A percentile compares a stretch with the other conserved stretches of the same genome.
These are phyloP conservation scores for Leptinotarsa undecemlineata DNA, from an alignment of 1,140 invertebrate genomes.

Conservation along the genomic window DNA sequence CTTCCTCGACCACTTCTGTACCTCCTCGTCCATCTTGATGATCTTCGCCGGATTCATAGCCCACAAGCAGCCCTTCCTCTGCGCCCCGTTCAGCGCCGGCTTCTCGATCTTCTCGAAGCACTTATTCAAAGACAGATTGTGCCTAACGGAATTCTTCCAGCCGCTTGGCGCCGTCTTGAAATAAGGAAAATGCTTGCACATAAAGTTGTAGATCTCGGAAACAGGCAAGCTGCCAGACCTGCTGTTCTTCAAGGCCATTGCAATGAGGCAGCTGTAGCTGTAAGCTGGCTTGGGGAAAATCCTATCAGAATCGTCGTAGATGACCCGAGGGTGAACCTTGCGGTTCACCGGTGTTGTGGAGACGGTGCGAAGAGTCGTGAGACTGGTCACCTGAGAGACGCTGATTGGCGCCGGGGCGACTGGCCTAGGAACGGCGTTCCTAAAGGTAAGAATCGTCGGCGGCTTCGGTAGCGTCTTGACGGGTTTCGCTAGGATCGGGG, in stretches of 20 bases:
- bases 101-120: conserved; percentile 98
- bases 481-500: conserved; percentile 48
- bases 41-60: conserved; percentile 94
- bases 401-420: conserved; percentile 41
- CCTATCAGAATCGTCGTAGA: conserved; percentile 62
- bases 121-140: conserved; percentile 95
- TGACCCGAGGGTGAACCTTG: conserved; percentile 58
- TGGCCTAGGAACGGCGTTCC: conserved; percentile 42
- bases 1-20: conserved; percentile 94
- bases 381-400: conserved; percentile 46
- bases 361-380: conserved; percentile 46
- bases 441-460: conserved; percentile 46
- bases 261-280: conserved; percentile 96
- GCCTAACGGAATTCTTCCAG: conserved; percentile 91
- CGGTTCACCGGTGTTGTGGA: conserved; percentile 55
- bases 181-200: conserved; percentile 97
- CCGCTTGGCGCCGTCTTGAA: conserved; percentile 96
- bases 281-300: conserved; percentile 94
- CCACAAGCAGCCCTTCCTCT: conserved; percentile 91
- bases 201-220: conserved; percentile 98
- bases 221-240: conserved; percentile 91
- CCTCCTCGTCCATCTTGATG: conserved; percentile 96
- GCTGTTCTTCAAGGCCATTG: conserved; percentile 96
- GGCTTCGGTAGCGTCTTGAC: conserved; percentile 43
- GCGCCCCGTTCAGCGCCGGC: conserved; percentile 77